These are phyloP conservation scores for Synodontis membranacea DNA, from an alignment of 2,113 vertebrate genomes.

Conservation along the genomic window DNA sequence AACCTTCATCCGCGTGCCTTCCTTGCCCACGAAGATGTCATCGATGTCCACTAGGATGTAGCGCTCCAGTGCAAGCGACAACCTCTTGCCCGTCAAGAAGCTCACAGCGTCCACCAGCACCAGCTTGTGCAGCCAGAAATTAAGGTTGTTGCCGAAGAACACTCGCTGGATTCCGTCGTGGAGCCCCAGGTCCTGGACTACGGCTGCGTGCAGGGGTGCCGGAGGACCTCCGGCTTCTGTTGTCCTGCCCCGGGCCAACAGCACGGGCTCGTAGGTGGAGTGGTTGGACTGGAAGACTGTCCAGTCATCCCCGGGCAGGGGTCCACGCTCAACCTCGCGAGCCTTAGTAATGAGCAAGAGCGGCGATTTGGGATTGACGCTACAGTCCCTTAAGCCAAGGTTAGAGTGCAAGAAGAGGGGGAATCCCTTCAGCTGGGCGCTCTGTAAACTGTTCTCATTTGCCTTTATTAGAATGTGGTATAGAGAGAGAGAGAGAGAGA, in stretches of 20 bases:
- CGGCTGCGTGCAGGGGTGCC: slow-evolving; percentile 78
- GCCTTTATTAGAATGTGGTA: slow-evolving; percentile 65
- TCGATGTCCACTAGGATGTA: slow-evolving; percentile 88
- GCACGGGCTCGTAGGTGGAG: slow-evolving; percentile 84
- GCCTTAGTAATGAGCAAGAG: slow-evolving; percentile 83
- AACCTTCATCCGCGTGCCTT: slow-evolving; percentile 87
- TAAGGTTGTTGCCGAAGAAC: slow-evolving; percentile 87
- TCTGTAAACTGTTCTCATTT: slow-evolving; percentile 89
- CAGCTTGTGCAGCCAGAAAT: slow-evolving; percentile 88
- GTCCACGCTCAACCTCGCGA: slow-evolving; percentile 80
- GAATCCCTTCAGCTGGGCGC: slow-evolving; percentile 87
- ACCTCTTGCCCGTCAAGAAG: slow-evolving; percentile 84
- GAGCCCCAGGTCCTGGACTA: slow-evolving; percentile 87
- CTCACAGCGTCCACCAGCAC: slow-evolving; percentile 84
- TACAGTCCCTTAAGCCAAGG: slow-evolving; percentile 85
- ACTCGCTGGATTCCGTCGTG: slow-evolving; percentile 86
- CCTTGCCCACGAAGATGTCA: slow-evolving; percentile 90
- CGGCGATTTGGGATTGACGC: slow-evolving; percentile 84
- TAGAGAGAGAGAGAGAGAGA: slow-evolving; percentile 4
- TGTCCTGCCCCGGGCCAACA: slow-evolving; percentile 81
- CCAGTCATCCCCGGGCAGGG: slow-evolving; percentile 86
- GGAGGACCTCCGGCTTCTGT: slow-evolving; percentile 74
- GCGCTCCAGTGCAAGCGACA: slow-evolving; percentile 82
- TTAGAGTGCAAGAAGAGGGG: slow-evolving; percentile 88
- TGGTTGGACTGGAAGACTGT: slow-evolving; percentile 90